phyloP scores from a whole-genome alignment of 64 coral and sea anemone species.

The Pocillopora damicornis region DNA sequence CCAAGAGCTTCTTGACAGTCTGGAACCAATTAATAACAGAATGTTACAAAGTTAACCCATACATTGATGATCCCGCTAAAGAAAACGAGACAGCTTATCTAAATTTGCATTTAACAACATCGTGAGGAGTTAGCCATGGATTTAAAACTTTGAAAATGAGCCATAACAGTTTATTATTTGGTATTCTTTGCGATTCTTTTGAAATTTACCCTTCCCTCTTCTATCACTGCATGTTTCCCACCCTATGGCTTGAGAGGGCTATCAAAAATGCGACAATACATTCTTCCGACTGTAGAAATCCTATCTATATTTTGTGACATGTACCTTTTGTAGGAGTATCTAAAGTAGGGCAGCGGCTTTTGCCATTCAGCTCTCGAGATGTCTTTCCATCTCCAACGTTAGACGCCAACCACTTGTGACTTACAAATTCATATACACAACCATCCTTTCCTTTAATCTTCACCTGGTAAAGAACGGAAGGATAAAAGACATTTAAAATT shows the following conservation, averaged over 20 bases:
- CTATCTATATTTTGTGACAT: too few relatives aligned
- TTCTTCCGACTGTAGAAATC: not conserved
- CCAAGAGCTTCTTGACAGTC: slow-evolving; percentile 30
- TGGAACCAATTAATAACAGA: not conserved
- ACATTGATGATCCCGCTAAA: too few relatives aligned
- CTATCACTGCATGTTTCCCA: too few relatives aligned
- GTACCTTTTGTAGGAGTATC: not conserved
- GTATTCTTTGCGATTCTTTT: not conserved
- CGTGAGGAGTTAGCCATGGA: too few relatives aligned
- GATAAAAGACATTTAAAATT: too few relatives aligned
- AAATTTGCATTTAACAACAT: too few relatives aligned
- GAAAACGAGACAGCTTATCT: too few relatives aligned
- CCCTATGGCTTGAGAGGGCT: too few relatives aligned
- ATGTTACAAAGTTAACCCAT: not conserved
- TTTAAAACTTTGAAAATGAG: too few relatives aligned
- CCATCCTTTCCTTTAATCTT: slow-evolving; percentile 48
- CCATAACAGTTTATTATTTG: not conserved
- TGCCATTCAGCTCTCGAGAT: slow-evolving; percentile 57
- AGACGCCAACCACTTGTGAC: slow-evolving; percentile 84
- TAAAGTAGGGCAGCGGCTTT: not conserved
- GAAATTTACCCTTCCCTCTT: too few relatives aligned
- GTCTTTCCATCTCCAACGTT: slow-evolving; percentile 76
- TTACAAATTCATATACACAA: slow-evolving; percentile 57
- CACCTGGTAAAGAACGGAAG: slow-evolving; percentile 18
- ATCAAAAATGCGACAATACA: too few relatives aligned